A percentile compares a stretch with the other conserved stretches of the same genome.
These are phyloP conservation scores for Gorsachius magnificus DNA, from an alignment of 2,797 vertebrate genomes.

Conservation along the genomic window DNA sequence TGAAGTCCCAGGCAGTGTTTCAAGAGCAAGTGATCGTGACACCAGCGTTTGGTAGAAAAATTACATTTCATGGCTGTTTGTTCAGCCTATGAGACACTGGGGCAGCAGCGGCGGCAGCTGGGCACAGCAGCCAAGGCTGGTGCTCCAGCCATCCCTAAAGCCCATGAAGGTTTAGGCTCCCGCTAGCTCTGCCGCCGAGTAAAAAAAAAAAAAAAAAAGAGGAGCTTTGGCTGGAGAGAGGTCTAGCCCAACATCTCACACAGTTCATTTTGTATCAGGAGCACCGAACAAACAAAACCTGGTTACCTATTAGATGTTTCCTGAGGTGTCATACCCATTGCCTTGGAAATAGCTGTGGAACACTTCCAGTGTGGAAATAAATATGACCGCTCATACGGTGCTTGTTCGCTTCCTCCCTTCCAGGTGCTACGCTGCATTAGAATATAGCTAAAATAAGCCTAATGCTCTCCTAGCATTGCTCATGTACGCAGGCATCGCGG, in stretches of 20 bases:
- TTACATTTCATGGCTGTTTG: constrained; percentile 46
- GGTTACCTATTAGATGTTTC: neutral
- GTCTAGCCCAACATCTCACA: neutral
- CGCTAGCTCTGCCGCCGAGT: neutral
- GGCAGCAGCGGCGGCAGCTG: neutral
- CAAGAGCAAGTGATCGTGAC: constrained; percentile 58
- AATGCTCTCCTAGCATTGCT: constrained; percentile 15
- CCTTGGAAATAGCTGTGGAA: neutral
- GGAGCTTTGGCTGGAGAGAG: neutral
- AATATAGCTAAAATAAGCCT: constrained; percentile 45
- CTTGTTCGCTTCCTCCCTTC: neutral
- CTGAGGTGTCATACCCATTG: neutral
- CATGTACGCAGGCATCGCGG: neutral
- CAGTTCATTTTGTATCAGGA: neutral
- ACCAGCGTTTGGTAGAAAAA: constrained; percentile 44
- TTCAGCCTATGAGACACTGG: neutral
- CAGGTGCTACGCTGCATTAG: neutral
- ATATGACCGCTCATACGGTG: neutral
- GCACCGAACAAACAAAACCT: neutral
- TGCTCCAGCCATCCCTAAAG: neutral
- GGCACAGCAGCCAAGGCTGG: constrained; percentile 19
- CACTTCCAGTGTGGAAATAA: neutral
- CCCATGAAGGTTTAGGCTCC: neutral
- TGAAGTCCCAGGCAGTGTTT: constrained; percentile 56
- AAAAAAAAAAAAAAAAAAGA: neutral